Conservation (phyloP, 2,113 vertebrate genomes). For the Mobula birostris region DNA sequence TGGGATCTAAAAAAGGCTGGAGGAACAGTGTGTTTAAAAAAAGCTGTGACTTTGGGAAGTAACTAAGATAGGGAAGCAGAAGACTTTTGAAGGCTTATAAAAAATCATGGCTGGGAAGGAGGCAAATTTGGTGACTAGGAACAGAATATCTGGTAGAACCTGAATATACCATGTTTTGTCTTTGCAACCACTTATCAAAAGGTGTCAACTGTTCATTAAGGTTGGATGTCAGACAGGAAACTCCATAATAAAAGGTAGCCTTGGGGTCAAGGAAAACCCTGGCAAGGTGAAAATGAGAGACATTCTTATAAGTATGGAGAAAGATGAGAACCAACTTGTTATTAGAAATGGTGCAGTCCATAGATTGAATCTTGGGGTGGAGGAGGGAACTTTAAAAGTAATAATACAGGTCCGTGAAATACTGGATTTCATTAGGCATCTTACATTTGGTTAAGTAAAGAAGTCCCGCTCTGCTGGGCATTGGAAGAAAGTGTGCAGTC, state of each 20-base stretch:
- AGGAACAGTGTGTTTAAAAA: background rate
- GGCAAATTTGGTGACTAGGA: background rate
- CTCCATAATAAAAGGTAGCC: no score
- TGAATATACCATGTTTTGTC: background rate
- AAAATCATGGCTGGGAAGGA: background rate
- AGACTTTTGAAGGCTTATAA: background rate
- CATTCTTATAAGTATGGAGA: background rate
- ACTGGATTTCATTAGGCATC: background rate
- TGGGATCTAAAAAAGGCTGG: background rate
- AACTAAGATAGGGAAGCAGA: background rate
- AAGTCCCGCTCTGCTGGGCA: background rate
- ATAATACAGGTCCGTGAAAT: background rate
- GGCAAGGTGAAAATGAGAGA: background rate
- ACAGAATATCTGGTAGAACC: background rate
- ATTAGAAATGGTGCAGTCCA: no score
- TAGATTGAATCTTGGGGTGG: background rate
- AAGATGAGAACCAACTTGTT: background rate
- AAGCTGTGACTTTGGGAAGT: background rate
- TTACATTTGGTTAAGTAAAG: background rate
- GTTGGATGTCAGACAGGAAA: no score
- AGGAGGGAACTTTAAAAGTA: background rate
- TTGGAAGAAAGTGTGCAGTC: background rate
- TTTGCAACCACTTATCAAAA: background rate
- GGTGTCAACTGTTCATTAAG: background rate
- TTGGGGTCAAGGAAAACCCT: no score